Conservation (phyloP, 2,888 invertebrate species). For the Catocala fraxini region DNA sequence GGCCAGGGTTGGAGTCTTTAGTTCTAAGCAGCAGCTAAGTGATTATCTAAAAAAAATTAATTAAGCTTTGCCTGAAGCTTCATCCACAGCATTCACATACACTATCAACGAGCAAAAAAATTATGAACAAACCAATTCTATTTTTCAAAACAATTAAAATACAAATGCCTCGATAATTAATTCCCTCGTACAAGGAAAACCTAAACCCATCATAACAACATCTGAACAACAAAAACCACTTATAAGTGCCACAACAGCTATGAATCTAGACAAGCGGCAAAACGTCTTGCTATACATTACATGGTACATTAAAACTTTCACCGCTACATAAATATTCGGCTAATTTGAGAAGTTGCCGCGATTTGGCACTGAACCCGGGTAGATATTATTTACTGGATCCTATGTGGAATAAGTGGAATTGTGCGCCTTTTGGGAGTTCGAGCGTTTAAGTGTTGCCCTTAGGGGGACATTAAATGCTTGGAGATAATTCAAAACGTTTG, state of each 20-base stretch:
- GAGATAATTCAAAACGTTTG: background rate
- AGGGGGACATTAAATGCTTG: background rate
- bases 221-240: constrained; percentile 35
- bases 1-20: no score
- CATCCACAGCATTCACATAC: no score
- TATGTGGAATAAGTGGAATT: constrained; percentile 16
- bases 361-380: constrained; percentile 42
- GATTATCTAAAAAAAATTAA: no score
- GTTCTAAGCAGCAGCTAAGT: no score
- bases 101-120: no score
- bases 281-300: constrained; percentile 60
- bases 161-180: background rate
- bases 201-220: constrained; percentile 10
- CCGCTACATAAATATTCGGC: constrained; percentile 72
- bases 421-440: constrained; percentile 13
- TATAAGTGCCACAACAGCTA: constrained; percentile 39
- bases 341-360: constrained; percentile 65
- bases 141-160: background rate
- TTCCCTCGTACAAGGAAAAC: background rate
- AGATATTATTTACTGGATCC: constrained; percentile 44
- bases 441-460: constrained; percentile 9
- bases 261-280: constrained; percentile 49
- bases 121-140: no score
- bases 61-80: no score
- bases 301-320: constrained; percentile 74